Evolutionary conservation across 2,113 vertebrate species (phyloP), one percentile per base, ranked within the genome.

Genomic region (Labrus mixtus): DNA sequence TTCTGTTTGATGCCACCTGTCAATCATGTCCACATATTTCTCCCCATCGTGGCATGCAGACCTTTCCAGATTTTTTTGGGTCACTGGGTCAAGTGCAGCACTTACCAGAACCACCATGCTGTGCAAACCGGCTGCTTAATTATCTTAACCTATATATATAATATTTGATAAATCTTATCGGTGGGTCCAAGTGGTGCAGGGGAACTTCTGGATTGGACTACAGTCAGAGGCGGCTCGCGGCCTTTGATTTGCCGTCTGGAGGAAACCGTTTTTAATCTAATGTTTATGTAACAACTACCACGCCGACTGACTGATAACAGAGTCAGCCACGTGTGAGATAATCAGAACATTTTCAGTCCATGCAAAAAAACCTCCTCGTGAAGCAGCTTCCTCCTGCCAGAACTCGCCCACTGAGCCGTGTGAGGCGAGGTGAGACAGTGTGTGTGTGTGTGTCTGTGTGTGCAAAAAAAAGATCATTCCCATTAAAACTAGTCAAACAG

Each of bases 181-280:
- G 39, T 0, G 19, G n/a, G 15, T 51, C 60, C 29, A 2, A 20
- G 48, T n/a, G 61, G 22, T 29, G 67, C 51, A 22, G 67, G 53
- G 50, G 36, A 64, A 74, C 56, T 60, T 81, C 78, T 54, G 59
- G 2, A 67, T 73, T 77, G 58, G 58, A 75, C 71, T 71, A 37
- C 16, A 62, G 25, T 7, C 4, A 3, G 20, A 12, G 1, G 23
- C 48, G 0, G 79, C 29, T 55, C 3, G 22, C 37, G 25, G 58
- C 59, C 78, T 84, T 76, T 86, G 78, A 86, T 79, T 73, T 4
- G 23, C 74, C 77, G 11, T 68, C 23, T 37, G 17, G 39, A 83
- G 83, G 85, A 87, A 83, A 59, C 25, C 19, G 9, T 56, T 36
- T 66, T 71, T 78, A 76, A 83, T 89, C 76, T 81, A 15, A 73